Evolutionary conservation across 2,113 vertebrate species (phyloP).

Genomic region (Arvicanthis niloticus): DNA sequence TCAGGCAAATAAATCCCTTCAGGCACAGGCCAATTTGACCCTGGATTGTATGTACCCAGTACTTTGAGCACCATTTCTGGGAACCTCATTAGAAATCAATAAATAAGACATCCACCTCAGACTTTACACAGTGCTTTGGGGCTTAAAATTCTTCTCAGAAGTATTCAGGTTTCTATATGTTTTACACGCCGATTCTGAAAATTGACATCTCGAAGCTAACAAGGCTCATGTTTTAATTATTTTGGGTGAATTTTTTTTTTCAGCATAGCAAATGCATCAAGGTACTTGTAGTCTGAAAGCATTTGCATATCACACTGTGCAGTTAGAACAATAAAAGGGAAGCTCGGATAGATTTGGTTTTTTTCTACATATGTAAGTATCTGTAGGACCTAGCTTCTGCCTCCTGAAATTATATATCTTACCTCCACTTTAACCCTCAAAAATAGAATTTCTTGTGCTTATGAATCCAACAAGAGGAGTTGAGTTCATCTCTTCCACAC

Average conservation of each 20-base stretch:
- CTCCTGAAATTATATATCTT: conserved; percentile 61
- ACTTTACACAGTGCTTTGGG: neutral
- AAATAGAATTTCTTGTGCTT: conserved; percentile 56
- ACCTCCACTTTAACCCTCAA: conserved; percentile 59
- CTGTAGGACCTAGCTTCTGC: conserved; percentile 10
- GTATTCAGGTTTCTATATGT: neutral
- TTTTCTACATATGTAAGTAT: conserved; percentile 30
- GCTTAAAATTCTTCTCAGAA: conserved; percentile 32
- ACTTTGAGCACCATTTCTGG: neutral
- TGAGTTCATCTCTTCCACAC: conserved; percentile 50
- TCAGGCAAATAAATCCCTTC: neutral
- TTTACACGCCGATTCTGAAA: conserved; percentile 13
- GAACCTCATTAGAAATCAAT: neutral
- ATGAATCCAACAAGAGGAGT: conserved; percentile 66
- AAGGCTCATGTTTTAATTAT: neutral
- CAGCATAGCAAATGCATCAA: conserved; percentile 12
- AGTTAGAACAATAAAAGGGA: conserved; percentile 41
- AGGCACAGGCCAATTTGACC: neutral
- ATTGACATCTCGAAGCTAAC: neutral
- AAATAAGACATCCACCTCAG: neutral
- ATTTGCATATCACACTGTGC: conserved; percentile 20
- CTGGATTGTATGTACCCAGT: too few relatives aligned
- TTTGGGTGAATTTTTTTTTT: conserved; percentile 19
- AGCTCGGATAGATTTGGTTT: conserved; percentile 10
- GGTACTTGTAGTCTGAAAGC: neutral